Evolutionary conservation across 2,888 invertebrate genomes (phyloP).

Genomic region (Caenorhabditis uteleia): DNA sequence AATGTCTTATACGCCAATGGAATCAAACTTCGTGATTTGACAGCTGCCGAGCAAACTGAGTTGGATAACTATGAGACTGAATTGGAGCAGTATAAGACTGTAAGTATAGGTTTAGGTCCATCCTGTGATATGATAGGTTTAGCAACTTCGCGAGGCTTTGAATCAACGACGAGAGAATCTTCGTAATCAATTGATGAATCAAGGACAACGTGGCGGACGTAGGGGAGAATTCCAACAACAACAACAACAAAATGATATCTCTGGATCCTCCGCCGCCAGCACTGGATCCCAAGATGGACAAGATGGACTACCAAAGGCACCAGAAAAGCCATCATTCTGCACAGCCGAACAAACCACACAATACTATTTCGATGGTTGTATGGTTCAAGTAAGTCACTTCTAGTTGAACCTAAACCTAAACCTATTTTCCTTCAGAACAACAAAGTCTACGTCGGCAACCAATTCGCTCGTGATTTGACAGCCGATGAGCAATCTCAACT

Average conservation of each 20-base stretch:
- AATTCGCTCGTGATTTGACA: conserved; percentile 63
- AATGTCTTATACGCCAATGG: conserved; percentile 64
- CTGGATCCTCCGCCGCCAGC: too few relatives aligned
- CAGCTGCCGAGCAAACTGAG: conserved; percentile 51
- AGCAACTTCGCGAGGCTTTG: conserved; percentile 36
- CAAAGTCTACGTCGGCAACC: conserved; percentile 65
- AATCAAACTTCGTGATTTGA: conserved; percentile 57
- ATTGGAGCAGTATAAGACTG: conserved; percentile 56
- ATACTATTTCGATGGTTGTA: conserved; percentile 67
- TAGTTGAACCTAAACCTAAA: conserved; percentile 4
- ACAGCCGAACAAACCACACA: conserved; percentile 64
- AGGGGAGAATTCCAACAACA: conserved; percentile 15
- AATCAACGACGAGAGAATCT: conserved; percentile 36
- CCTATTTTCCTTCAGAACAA: conserved; percentile 53
- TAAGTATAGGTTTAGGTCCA: conserved; percentile 3
- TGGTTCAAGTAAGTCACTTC: conserved; percentile 55
- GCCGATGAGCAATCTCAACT: conserved; percentile 56
- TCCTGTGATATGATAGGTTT: neutral
- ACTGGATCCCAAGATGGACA: conserved; percentile 12
- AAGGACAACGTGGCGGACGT: conserved; percentile 6
- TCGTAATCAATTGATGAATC: conserved; percentile 17
- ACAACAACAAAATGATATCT: conserved; percentile 26
- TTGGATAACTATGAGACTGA: conserved; percentile 48
- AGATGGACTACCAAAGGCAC: conserved; percentile 44
- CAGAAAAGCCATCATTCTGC: conserved; percentile 66